Evolutionary conservation across 2,888 invertebrate genomes (phyloP), one percentile per base, ranked within the genome.

Genomic region (Polietes domitor): DNA sequence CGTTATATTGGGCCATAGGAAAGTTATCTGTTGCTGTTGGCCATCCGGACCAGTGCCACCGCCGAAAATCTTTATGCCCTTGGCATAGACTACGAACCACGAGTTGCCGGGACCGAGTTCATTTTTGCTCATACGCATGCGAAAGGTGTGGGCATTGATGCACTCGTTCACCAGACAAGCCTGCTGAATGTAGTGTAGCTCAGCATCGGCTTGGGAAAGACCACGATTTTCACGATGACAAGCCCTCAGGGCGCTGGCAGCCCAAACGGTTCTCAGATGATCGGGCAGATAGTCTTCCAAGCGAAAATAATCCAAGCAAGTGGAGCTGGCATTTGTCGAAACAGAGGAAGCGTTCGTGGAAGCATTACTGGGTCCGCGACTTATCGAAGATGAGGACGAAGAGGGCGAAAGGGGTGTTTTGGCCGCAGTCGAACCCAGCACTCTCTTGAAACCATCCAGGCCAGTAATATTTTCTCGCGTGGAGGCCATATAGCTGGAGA

Each of bases 1-100:
- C 86, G 97, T 97, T 86, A 99, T 99, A 88, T 97, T 97, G 89
- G 97, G 97, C 99, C 99, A 99, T 80, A 97, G 95, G 90, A 98
- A 98, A 86, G 96, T 96, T 37, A 96, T 96, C 77, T 96, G 94
- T 80, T 96, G 94, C 50, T 93, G 92, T 65, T 84, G 85, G 9
- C 61, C 72, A 63, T 80, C 71, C 87, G 94, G 94, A 87, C 93
- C 95, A 90, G 96, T 96, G 7, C 73, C 85, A 5, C 77, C 80
- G 32, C 95, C 95, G 87, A 97, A 95, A 86, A 98, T 96, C 92
- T 97, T 96, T 82, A 99, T 95, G 75, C 98, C 98, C 90, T 96
- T 96, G 65, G 98, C 97, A 90, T 98, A 98, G 80, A 99, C 96
- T 76, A 98, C 97, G 86, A 99, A 94, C 94, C 97, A 96, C 19